Conservation (phyloP, 2,888 invertebrate species). For the Hyles lineata region DNA sequence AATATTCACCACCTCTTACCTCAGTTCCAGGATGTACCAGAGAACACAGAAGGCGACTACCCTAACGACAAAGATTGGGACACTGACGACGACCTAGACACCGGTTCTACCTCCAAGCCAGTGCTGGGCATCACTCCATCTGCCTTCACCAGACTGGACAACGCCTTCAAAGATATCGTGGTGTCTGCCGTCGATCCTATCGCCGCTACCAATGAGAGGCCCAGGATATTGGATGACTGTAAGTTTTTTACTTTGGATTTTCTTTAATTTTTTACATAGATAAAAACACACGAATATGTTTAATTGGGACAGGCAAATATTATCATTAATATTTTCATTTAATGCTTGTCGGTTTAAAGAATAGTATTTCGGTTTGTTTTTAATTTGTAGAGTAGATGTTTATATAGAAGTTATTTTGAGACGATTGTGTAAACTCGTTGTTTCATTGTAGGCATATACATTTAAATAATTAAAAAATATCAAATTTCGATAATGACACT, state of each 20-base stretch:
- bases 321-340: too few relatives aligned
- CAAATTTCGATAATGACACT: not conserved
- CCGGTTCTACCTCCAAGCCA: constrained; percentile 53
- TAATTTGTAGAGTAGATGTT: too few relatives aligned
- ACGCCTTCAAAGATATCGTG: constrained; percentile 48
- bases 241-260: constrained; percentile 42
- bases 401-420: too few relatives aligned
- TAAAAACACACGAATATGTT: too few relatives aligned
- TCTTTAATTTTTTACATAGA: too few relatives aligned
- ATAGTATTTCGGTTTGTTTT: too few relatives aligned
- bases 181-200: constrained; percentile 67
- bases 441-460: not conserved
- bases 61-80: constrained; percentile 67
- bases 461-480: not conserved
- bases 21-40: constrained; percentile 47
- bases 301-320: too few relatives aligned
- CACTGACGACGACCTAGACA: constrained; percentile 52
- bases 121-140: constrained; percentile 60
- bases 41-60: constrained; percentile 57
- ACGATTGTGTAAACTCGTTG: too few relatives aligned
- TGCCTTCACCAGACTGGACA: constrained; percentile 58
- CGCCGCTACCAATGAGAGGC: constrained; percentile 72
- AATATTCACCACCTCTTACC: not conserved
- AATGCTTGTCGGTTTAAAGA: too few relatives aligned
- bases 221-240: constrained; percentile 72